These are phyloP conservation scores for Ptyas mucosa DNA, from an alignment of 2,113 vertebrate genomes.

Conservation along the genomic window DNA sequence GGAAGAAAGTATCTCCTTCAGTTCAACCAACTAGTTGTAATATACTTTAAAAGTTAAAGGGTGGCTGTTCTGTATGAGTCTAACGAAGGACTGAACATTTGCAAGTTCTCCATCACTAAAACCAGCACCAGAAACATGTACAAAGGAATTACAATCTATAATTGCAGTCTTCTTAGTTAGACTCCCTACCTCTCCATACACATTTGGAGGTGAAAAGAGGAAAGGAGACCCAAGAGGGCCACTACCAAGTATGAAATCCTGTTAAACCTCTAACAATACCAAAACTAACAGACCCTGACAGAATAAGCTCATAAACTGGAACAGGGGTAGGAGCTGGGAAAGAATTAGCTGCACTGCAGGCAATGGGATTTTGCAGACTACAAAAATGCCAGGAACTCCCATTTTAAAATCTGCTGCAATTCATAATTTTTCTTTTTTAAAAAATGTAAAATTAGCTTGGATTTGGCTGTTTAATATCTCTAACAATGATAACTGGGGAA, in stretches of 20 bases:
- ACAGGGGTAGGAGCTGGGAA: background rate
- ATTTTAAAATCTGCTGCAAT: conserved; percentile 26
- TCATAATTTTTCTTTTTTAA: background rate
- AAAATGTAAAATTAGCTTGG: conserved; percentile 2
- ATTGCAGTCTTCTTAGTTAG: conserved; percentile 57
- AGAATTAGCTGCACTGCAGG: conserved; percentile 19
- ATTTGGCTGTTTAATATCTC: background rate
- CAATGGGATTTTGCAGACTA: background rate
- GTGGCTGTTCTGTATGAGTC: background rate
- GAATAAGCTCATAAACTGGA: conserved; percentile 49
- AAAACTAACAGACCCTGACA: conserved; percentile 60
- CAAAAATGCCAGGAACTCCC: background rate
- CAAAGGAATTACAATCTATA: conserved; percentile 54
- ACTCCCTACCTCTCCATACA: conserved; percentile 24
- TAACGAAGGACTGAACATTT: background rate
- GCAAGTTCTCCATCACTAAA: conserved; percentile 19
- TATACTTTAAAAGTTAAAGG: background rate
- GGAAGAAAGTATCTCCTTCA: background rate
- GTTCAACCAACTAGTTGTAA: background rate
- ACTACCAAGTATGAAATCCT: conserved; percentile 64
- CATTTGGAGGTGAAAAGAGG: conserved; percentile 31
- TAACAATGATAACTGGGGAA: background rate
- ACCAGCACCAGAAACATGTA: conserved; percentile 9
- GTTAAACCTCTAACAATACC: conserved; percentile 68
- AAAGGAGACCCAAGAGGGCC: conserved; percentile 60